phyloP scores from a whole-genome alignment of 1,140 invertebrate species.

The Atopsyche davidsoni region DNA sequence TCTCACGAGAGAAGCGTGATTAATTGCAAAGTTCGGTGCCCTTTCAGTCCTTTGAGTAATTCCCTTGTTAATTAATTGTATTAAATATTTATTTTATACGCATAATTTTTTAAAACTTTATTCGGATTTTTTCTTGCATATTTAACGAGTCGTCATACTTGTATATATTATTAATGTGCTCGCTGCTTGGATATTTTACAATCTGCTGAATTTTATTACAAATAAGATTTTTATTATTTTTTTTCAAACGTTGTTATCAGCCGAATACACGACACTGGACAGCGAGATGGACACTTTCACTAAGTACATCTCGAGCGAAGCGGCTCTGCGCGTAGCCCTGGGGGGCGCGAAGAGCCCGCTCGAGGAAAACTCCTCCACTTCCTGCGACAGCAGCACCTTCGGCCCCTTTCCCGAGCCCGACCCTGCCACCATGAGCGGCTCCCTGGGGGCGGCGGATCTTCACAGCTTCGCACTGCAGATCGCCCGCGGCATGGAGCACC shows the following conservation, averaged over 20 bases:
- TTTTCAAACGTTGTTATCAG: conserved; percentile 35
- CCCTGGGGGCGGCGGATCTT: conserved; percentile 52
- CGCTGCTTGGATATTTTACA: no score
- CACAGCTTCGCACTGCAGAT: conserved; percentile 65
- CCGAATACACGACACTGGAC: conserved; percentile 44
- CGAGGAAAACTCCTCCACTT: conserved; percentile 39
- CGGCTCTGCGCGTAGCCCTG: conserved; percentile 19
- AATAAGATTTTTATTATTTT: neutral
- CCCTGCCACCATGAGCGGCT: neutral
- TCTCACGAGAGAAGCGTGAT: no score
- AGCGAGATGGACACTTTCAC: conserved; percentile 18
- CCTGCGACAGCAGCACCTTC: conserved; percentile 33
- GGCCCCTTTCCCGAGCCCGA: neutral
- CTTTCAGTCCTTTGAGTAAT: no score
- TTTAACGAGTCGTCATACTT: neutral
- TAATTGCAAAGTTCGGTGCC: no score
- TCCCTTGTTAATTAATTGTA: no score
- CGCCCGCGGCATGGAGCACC: conserved; percentile 62
- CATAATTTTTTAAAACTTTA: neutral
- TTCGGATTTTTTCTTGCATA: neutral
- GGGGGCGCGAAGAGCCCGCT: conserved; percentile 36
- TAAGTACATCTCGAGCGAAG: conserved; percentile 7
- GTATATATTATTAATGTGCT: neutral
- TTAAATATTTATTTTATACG: no score
- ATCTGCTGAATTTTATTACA: no score